Evolutionary conservation across 2,888 invertebrate species (phyloP).

Genomic region (Fragum fragum): DNA sequence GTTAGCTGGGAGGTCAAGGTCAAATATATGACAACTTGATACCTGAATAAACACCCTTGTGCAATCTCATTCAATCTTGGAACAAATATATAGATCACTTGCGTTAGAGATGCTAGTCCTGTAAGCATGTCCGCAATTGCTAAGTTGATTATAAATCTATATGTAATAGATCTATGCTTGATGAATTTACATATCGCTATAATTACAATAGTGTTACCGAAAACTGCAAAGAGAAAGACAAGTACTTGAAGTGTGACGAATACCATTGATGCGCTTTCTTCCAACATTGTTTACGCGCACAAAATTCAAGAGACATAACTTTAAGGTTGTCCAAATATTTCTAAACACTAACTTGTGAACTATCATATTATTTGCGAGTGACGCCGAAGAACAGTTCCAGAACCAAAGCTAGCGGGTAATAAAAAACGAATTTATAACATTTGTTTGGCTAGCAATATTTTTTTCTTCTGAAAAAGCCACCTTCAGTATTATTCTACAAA

Average conservation of each 20-base stretch:
- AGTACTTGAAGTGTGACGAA: slow-evolving; percentile 59
- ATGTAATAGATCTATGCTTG: slow-evolving; percentile 35
- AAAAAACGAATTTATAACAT: too few species aligned
- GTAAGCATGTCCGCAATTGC: slow-evolving; percentile 67
- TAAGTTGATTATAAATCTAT: slow-evolving; percentile 65
- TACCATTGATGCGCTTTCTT: slow-evolving; percentile 1
- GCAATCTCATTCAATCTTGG: slow-evolving; percentile 44
- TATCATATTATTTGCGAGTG: too few species aligned
- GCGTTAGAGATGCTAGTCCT: slow-evolving; percentile 52
- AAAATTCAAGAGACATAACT: too few species aligned
- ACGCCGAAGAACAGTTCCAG: too few species aligned
- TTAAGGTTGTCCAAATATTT: too few species aligned
- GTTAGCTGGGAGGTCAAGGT: slow-evolving; percentile 65
- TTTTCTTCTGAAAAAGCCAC: too few species aligned
- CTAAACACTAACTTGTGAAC: too few species aligned
- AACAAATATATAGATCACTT: slow-evolving; percentile 56
- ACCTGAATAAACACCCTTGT: slow-evolving; percentile 58
- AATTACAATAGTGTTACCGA: slow-evolving; percentile 63
- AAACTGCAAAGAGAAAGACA: slow-evolving; percentile 55
- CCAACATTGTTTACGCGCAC: too few species aligned
- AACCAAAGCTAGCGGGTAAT: too few species aligned
- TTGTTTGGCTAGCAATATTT: too few species aligned
- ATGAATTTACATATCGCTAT: slow-evolving; percentile 57
- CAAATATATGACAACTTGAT: slow-evolving; percentile 59
- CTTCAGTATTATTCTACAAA: too few species aligned